Conservation (phyloP, 2,113 vertebrate genomes). For the Austrofundulus limnaeus region DNA sequence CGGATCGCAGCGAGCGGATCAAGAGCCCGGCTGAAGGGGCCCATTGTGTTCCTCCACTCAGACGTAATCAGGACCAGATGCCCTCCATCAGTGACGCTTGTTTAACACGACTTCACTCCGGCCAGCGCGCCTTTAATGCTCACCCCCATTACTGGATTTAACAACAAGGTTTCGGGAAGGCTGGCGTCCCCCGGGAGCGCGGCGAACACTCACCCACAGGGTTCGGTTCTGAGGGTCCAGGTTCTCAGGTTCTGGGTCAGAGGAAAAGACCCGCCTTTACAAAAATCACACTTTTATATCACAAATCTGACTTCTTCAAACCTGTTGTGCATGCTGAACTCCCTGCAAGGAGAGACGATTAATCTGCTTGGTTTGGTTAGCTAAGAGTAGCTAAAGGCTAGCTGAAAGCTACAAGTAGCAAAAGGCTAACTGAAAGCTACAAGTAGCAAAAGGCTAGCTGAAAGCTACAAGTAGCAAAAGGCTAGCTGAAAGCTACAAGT, state of each 20-base stretch:
- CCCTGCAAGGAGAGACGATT: too few species aligned
- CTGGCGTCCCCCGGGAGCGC: conserved; percentile 38
- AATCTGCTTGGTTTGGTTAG: too few species aligned
- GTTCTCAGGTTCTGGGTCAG: conserved; percentile 18
- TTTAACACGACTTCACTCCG: conserved; percentile 68
- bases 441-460: too few species aligned
- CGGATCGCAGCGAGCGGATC: conserved; percentile 74
- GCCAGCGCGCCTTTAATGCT: conserved; percentile 77
- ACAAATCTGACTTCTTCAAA: too few species aligned
- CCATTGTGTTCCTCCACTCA: conserved; percentile 71
- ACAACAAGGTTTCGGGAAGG: conserved; percentile 71
- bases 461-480: too few species aligned
- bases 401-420: too few species aligned
- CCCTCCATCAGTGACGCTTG: conserved; percentile 47
- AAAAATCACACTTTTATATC: too few species aligned
- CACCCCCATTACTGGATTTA: conserved; percentile 67
- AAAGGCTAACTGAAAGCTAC: too few species aligned
- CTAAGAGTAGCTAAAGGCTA: too few species aligned
- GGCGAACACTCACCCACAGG: conserved; percentile 21
- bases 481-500: too few species aligned
- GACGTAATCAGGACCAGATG: conserved; percentile 76
- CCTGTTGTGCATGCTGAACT: too few species aligned
- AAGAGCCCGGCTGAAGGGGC: conserved; percentile 65
- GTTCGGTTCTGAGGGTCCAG: conserved; percentile 20
- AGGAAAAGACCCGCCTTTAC: not conserved